A percentile compares a stretch with the other conserved stretches of the same genome.
phyloP scores from a whole-genome alignment of 2,113 vertebrate genomes.

The Albula goreensis region DNA sequence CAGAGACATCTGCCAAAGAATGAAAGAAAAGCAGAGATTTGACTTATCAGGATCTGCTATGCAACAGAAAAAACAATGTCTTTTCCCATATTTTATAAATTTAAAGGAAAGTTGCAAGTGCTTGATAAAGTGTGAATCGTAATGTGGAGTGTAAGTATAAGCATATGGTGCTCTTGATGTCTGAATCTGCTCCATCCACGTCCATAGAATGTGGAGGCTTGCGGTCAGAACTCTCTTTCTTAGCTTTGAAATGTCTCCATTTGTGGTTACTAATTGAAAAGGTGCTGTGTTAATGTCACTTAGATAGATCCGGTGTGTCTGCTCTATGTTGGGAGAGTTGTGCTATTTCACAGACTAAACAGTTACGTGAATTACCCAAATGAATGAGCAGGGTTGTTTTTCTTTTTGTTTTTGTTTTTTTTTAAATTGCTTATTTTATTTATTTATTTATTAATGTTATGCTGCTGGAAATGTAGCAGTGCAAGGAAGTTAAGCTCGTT shows the following conservation, averaged over 20 bases:
- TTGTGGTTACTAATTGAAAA: slow-evolving; percentile 6
- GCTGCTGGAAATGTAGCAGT: neutral
- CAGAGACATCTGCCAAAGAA: neutral
- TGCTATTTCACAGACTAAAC: neutral
- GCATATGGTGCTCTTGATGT: neutral
- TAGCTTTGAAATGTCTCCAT: neutral
- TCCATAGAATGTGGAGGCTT: neutral
- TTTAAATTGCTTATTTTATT: neutral
- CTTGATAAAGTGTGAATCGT: neutral
- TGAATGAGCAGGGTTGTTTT: neutral
- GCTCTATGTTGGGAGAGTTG: neutral
- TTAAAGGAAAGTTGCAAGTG: neutral
- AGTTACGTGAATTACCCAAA: neutral
- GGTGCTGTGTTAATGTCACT: neutral
- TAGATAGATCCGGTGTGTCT: neutral
- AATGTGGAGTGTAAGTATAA: neutral
- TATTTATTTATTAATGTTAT: too few relatives aligned
- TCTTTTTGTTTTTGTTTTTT: neutral
- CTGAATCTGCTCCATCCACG: neutral
- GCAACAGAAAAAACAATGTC: neutral
- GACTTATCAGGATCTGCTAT: neutral
- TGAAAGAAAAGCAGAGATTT: too few relatives aligned
- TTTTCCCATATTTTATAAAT: neutral
- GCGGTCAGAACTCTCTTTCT: neutral
- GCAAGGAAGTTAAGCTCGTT: neutral